Base-by-base conservation (phyloP, 1,140 invertebrate species). In the Trachelipus rathkii region DNA sequence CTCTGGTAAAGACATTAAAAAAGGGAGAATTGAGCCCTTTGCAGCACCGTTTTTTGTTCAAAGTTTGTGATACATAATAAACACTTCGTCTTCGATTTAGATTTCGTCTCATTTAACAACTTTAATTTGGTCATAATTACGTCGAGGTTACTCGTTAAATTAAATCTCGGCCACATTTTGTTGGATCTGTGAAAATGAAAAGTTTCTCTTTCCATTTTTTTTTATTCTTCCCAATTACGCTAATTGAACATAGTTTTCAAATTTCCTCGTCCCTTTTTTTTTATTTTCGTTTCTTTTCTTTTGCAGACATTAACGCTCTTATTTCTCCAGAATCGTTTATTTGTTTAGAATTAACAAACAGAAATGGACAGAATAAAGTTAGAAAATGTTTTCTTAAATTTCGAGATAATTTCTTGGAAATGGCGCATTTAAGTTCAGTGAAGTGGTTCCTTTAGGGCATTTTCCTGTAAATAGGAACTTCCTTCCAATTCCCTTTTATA, bases 111-210 rank as follows among this genome's bases (percentile, higher is more conserved):
- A 60, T 60, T 60, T 15, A 60, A 60, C 50, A 60, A 60, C 11
- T 60, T 60, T 60, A 60, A 60, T 60, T 60, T 60, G 11, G 11
- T 60, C 50, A 60, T 60, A 60, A 60, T 60, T 60, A 60, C 19
- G 50, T 60, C 50, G 2, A 8, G 50, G 50, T 60, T 60, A 60
- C 50, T 60, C 50, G 50, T 60, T 60, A 60, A 60, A 60, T 60
- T 60, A 60, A 13, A 60, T 60, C 19, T 15, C 50, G 50, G 50
- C 19, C 19, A 60, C 50, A 15, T 60, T 33, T 33, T 33, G 33
- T 33, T 33, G 33, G 33, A 33, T 33, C 33, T 33, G 33, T 33
- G 33, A 33, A 33, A 33, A 33, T 33, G 33, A 33, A 33, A 33
- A 33, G 33, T 33, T 33, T 33, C 6, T 33, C 33, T 33, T 33